Evolutionary conservation across 2,797 vertebrate genomes (phyloP).

Genomic region (Otolemur crassicaudatus): DNA sequence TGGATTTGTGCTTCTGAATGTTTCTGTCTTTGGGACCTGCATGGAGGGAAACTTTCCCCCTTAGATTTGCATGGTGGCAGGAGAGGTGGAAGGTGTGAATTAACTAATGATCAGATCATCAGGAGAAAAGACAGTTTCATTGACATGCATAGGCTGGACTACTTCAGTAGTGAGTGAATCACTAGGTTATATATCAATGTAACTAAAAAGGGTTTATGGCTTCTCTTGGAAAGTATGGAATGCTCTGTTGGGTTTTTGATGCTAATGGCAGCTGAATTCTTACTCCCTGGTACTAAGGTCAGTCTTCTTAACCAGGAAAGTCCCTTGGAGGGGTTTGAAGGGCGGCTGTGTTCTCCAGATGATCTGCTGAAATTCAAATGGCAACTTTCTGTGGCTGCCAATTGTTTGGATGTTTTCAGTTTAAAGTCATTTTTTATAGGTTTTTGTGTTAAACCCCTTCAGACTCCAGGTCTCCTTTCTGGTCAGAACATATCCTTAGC

Average conservation of each 20-base stretch:
- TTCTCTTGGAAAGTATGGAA: background rate
- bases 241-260: background rate
- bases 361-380: background rate
- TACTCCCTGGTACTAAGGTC: background rate
- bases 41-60: background rate
- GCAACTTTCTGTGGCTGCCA: background rate
- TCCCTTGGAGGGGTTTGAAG: background rate
- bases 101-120: background rate
- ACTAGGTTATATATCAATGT: background rate
- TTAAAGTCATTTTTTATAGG: background rate
- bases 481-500: background rate
- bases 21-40: background rate
- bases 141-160: background rate
- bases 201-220: background rate
- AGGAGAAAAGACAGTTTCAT: background rate
- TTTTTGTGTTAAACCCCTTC: constrained; percentile 14
- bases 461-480: background rate
- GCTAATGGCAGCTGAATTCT: background rate
- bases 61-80: background rate
- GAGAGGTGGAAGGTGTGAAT: background rate
- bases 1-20: background rate
- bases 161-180: background rate
- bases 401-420: background rate
- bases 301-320: background rate
- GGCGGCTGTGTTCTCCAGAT: background rate